phyloP scores from a whole-genome alignment of 2,113 vertebrate species.

The Oreochromis niloticus region DNA sequence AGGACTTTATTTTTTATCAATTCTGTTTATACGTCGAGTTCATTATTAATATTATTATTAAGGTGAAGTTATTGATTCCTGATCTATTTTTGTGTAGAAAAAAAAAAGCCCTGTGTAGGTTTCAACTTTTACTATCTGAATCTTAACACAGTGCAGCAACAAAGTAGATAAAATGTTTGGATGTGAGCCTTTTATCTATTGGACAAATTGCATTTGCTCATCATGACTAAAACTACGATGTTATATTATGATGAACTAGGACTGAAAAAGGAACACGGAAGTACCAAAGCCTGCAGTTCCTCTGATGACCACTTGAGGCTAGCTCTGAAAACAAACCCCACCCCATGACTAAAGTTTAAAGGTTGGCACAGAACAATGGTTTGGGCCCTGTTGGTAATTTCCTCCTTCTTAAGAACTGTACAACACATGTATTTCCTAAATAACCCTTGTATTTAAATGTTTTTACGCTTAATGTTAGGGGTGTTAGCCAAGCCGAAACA shows the following conservation, averaged over 20 bases:
- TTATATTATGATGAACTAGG: not conserved
- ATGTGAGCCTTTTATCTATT: not conserved
- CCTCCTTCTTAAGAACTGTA: not conserved
- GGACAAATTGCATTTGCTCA: not conserved
- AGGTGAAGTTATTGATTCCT: not conserved
- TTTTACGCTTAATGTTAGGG: not conserved
- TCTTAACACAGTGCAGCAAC: not conserved
- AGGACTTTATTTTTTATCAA: not conserved
- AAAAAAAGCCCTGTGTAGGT: not conserved
- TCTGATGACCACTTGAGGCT: not conserved
- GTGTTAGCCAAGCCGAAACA: not conserved
- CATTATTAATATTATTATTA: not conserved
- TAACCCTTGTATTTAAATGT: not conserved
- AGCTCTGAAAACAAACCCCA: no score
- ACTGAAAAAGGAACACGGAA: not conserved
- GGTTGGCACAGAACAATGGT: not conserved
- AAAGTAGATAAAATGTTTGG: accelerated
- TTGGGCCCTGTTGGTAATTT: not conserved
- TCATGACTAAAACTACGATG: not conserved
- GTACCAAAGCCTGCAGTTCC: not conserved
- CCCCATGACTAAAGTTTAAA: not conserved
- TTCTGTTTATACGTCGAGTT: not conserved
- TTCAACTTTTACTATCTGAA: not conserved
- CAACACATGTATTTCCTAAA: not conserved
- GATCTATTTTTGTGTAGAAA: not conserved